phyloP scores from a whole-genome alignment of 2,113 vertebrate species.

The Gila orcuttii region DNA sequence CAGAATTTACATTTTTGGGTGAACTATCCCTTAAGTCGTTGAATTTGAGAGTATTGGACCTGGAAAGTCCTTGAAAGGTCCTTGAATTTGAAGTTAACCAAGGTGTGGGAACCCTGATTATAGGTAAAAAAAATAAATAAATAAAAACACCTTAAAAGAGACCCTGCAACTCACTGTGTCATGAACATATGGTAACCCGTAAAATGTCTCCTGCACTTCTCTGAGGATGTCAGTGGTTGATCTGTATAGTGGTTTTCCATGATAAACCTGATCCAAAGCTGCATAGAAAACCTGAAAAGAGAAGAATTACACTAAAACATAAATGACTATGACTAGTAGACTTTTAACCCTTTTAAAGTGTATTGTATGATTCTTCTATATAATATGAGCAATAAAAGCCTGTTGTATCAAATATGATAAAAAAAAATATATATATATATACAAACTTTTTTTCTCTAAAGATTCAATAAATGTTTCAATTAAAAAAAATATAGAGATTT shows the following conservation, averaged over 20 bases:
- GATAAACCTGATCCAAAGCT: conserved; percentile 93
- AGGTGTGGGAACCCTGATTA: no score
- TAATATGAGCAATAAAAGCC: neutral
- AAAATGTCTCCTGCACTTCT: conserved; percentile 88
- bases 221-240: conserved; percentile 90
- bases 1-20: no score
- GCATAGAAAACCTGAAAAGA: conserved; percentile 88
- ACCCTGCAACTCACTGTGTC: conserved; percentile 79
- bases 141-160: neutral
- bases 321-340: neutral
- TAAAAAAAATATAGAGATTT: no score
- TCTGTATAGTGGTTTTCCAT: conserved; percentile 81
- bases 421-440: no score
- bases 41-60: no score
- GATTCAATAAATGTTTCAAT: no score
- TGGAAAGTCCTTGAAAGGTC: no score
- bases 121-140: neutral
- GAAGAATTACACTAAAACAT: neutral
- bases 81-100: no score
- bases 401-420: neutral
- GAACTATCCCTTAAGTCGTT: no score
- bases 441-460: no score
- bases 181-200: conserved; percentile 86
- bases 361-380: neutral
- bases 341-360: neutral